Base-by-base conservation (phyloP, 1,140 invertebrate genomes). In the Dryas iulia region DNA sequence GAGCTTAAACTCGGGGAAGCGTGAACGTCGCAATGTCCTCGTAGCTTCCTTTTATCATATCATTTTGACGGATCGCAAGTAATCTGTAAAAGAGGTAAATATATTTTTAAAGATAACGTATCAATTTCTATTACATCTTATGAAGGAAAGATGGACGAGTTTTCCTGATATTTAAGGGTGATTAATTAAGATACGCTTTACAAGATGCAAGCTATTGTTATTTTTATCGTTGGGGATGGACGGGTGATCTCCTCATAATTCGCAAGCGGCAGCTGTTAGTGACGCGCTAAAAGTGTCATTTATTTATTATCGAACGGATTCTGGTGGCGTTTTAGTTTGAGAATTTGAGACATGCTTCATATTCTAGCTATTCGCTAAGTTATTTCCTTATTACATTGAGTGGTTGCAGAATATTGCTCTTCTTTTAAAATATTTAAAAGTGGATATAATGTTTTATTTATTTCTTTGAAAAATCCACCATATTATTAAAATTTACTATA, bases 271-370 rank as follows among this genome's bases (percentile, higher is more conserved):
- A 86, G 84, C 81, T 89, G 87, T 70, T 72, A 68, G 71, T 87
- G 85, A 86, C 84, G 83, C 78, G 72, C 75, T 77, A 77, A 72
- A 72, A 72, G 69, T 71, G 54, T 77, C 77, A 82, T 86, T 86
- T 89, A 87, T 87, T 87, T 84, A 87, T 86, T 81, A 81, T 74
- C 79, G 65, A 82, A 80, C 79, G 65, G 81, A 80, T 39, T 85
- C 87, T 79, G 83, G 77, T 80, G 77, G 66, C 76, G 80, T 82
- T 86, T 86, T 83, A 78, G 72, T 73, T 71, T 83, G 75, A 65
- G 79, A 78, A 73, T 73, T 74, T 74, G 74, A 68, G 74, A 81
- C 78, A 83, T 82, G 79, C 79, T 85, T 84, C 80, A 86, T 84
- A 84, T 68, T 68, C 66, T 54, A 57, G 66, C 18, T 59, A 61